Base-by-base conservation (phyloP, 2,113 vertebrate genomes). In the Tachysurus fulvidraco region DNA sequence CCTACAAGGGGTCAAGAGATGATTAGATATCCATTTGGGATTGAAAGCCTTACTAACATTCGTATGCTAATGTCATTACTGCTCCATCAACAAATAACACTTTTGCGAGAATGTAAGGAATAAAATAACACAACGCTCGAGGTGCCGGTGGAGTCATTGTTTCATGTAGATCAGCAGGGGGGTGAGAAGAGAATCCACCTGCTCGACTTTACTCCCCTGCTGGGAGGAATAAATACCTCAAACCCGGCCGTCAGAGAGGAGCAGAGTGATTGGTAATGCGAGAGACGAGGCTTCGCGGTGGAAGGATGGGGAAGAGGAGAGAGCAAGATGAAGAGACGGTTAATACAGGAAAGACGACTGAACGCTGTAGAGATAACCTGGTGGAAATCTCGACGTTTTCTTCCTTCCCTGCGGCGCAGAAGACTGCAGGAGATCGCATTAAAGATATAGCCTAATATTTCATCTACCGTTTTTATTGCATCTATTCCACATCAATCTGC, bases 401-500 rank as follows among this genome's bases (percentile, higher is more conserved):
- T 52, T 90, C 85, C 73, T 85, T 83, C 76, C 87, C 91, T 90
- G 91, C 82, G 52, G 62, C 30, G 36, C 54, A 44, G 71, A 77
- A 71, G 74, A 69, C 64, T 65, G 85, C 41, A 59, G 78, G 64
- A 91, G 92, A 94, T 93, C 93, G 88, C 93, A 93, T 94, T 93
- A 94, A 93, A 94, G 92, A 93, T 94, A 94, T 91, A 92, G 92
- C 93, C 89, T 92, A 90, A 94, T 94, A 93, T 93, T 94, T 94
- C 92, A 95, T 94, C 93, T 93, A 92, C 90, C 90, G 91, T 94
- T 94, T 95, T 94, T 94, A 94, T 94, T 94, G 93, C 93, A 95
- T 94, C 94, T 94, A 94, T 90, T 89, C 90, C 92, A 87, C 93
- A 95, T 94, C 94, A 93, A 93, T 94, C 92, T 91, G 92, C 92